Evolutionary conservation across 2,888 invertebrate genomes (phyloP).

Genomic region (Eumerus sabulonum): DNA sequence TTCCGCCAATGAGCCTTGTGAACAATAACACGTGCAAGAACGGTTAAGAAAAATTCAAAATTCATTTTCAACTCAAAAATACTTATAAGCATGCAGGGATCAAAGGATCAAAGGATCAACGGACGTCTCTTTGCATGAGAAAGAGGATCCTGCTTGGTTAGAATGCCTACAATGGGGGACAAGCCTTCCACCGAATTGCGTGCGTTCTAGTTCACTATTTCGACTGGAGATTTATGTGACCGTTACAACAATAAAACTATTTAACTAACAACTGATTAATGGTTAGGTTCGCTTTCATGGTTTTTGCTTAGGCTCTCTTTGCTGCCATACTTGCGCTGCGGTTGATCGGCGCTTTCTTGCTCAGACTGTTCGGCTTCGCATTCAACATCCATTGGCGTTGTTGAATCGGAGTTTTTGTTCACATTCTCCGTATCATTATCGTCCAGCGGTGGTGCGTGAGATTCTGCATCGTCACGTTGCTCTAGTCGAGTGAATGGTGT

Average conservation of each 20-base stretch:
- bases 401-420: constrained; percentile 10
- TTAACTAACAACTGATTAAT: constrained; percentile 40
- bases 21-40: too few species aligned
- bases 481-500: too few species aligned
- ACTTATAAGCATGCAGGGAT: not conserved
- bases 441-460: not conserved
- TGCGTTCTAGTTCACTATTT: too few species aligned
- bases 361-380: constrained; percentile 30
- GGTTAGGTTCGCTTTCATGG: constrained; percentile 59
- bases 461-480: not conserved
- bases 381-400: constrained; percentile 29
- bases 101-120: too few species aligned
- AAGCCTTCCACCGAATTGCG: too few species aligned
- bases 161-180: too few species aligned
- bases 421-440: constrained; percentile 26
- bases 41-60: too few species aligned
- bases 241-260: too few species aligned
- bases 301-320: constrained; percentile 5
- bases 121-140: too few species aligned
- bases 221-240: too few species aligned
- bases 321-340: not conserved
- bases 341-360: not conserved
- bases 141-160: too few species aligned
- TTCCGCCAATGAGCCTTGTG: too few species aligned
- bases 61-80: not conserved